phyloP scores from a whole-genome alignment of 2,797 vertebrate genomes.

The Poeciliopsis infans region DNA sequence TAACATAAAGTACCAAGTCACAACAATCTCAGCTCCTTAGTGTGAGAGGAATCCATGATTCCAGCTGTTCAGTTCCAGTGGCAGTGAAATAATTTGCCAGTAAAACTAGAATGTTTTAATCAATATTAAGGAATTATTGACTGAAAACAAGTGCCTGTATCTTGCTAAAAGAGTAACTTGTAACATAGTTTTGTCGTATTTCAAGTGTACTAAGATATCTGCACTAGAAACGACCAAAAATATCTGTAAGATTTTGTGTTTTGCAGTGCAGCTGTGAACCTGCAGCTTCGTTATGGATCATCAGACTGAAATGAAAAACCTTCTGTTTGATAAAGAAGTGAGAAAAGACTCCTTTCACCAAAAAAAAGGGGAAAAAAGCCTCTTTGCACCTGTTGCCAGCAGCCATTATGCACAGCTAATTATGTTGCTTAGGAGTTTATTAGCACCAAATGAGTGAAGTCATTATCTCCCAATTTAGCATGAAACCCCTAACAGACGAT shows the following conservation, averaged over 20 bases:
- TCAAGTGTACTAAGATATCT: too few species aligned
- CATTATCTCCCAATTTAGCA: slow-evolving; percentile 14
- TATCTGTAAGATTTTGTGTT: too few species aligned
- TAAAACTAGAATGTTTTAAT: too few species aligned
- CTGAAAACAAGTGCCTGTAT: too few species aligned
- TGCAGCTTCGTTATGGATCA: not conserved
- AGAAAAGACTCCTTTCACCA: not conserved
- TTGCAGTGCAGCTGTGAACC: not conserved
- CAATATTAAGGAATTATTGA: too few species aligned
- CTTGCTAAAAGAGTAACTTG: too few species aligned
- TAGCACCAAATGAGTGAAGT: slow-evolving; percentile 29
- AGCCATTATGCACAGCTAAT: slow-evolving; percentile 45
- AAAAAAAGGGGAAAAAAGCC: not conserved
- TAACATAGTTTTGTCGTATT: too few species aligned
- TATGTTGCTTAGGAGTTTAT: slow-evolving; percentile 39
- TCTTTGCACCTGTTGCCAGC: slow-evolving; percentile 53
- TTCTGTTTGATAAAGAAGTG: not conserved
- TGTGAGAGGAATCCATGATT: slow-evolving; percentile 5
- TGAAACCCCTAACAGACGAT: slow-evolving; percentile 2
- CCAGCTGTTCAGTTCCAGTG: slow-evolving; percentile 48
- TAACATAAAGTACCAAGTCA: not conserved
- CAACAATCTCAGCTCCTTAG: not conserved
- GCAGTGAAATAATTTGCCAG: too few species aligned
- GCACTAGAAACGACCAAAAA: too few species aligned
- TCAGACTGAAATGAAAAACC: not conserved